Evolutionary conservation across 92 coral and sea anemone species (phyloP).

Genomic region (Umimayanthus kanabou): DNA sequence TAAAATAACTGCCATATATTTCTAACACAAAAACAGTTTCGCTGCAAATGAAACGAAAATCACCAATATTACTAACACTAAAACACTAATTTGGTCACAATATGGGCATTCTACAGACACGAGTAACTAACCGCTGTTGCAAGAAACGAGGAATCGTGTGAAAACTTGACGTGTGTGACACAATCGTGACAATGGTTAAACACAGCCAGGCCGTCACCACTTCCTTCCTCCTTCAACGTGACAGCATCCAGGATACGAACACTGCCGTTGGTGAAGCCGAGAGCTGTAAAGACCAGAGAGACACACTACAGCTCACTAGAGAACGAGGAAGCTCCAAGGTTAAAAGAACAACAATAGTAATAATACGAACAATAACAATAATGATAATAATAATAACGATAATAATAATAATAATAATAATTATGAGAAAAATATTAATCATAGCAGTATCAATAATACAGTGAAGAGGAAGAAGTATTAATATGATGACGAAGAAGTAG

Average conservation of each 20-base stretch:
- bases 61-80: not conserved
- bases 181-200: conserved; percentile 94
- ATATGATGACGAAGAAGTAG: too few species aligned
- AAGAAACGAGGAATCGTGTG: conserved; percentile 88
- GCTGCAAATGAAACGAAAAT: not conserved
- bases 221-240: conserved; percentile 89
- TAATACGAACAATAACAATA: not conserved
- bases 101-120: not conserved
- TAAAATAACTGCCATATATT: not conserved
- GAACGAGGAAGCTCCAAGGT: not conserved
- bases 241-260: conserved; percentile 90
- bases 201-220: conserved; percentile 86
- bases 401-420: not conserved
- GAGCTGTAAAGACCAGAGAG: conserved; percentile 48
- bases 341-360: not conserved
- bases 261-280: conserved; percentile 94
- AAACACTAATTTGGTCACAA: too few species aligned
- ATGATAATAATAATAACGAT: not conserved
- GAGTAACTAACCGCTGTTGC: conserved; percentile 87
- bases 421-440: too few species aligned
- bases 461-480: too few species aligned
- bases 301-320: not conserved
- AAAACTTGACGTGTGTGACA: conserved; percentile 90
- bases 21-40: not conserved
- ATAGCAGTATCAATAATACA: too few species aligned